phyloP scores from a whole-genome alignment of 2,113 vertebrate genomes.

The Ictidomys tridecemlineatus region DNA sequence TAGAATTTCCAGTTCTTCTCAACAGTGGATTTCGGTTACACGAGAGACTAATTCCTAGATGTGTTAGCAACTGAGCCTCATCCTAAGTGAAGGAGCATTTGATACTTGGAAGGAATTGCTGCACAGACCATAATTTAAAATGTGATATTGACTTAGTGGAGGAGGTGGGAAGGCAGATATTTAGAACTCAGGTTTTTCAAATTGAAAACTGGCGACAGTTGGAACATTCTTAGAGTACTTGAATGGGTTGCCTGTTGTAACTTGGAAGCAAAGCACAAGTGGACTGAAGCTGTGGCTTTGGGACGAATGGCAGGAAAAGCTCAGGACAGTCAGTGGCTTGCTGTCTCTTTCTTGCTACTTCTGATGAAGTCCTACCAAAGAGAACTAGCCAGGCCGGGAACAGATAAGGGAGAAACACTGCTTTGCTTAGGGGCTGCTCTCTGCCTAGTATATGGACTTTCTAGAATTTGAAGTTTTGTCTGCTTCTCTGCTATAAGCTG shows the following conservation, averaged over 20 bases:
- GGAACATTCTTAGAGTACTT: not conserved
- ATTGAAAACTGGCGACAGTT: not conserved
- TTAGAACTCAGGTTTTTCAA: not conserved
- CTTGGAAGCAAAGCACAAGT: not conserved
- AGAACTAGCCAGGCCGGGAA: not conserved
- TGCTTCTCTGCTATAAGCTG: not conserved
- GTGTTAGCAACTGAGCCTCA: not conserved
- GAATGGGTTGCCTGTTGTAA: not conserved
- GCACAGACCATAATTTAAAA: not conserved
- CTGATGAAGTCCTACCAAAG: not conserved
- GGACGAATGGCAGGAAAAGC: not conserved
- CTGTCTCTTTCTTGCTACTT: not conserved
- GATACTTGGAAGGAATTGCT: not conserved
- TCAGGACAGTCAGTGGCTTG: not conserved
- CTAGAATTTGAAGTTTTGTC: not conserved
- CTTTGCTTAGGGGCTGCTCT: not conserved
- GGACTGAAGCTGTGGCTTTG: not conserved
- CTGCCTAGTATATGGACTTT: not conserved
- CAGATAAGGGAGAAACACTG: not conserved
- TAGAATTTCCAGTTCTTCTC: not conserved
- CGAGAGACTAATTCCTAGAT: not conserved
- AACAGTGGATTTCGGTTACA: not conserved
- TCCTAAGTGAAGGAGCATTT: not conserved
- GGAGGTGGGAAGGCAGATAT: slow-evolving; percentile 14
- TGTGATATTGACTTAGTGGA: not conserved